Base-by-base conservation (phyloP, 1,140 invertebrate species). In the Drosophila bocki region DNA sequence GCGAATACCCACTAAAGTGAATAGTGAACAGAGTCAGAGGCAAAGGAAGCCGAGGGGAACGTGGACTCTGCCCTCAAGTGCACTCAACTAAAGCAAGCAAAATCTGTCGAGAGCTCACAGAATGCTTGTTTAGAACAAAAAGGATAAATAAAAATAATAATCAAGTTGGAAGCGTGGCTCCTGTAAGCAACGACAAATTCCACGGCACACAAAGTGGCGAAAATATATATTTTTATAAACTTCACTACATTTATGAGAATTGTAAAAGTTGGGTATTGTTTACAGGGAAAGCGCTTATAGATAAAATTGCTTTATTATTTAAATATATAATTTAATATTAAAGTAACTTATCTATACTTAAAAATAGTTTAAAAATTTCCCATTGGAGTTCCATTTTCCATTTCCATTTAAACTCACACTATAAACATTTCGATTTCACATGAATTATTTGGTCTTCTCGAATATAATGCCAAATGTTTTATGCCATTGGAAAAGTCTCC, bases 31-130 rank as follows among this genome's bases (percentile, higher is more conserved):
- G 26, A 35, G 41, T 13, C 8, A 39, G 22, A 8, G 57, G 11
- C 3, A 37, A 35, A 17, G 29, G 22, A 26, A 32, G 13, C 13
- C 11, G 41, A 33, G 15, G 13, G n/a, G 15, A 33, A 9, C 41
- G 32, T 19, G 33, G 61, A 63, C 35, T 26, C 59, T 54, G 51
- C 33, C 70, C 63, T 26, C 75, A 72, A 87, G 83, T 76, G 83
- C 70, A 71, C 76, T 82, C 58, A 48, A 71, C 64, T 68, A 69
- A 50, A 72, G 83, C 56, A 82, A 82, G 63, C 67, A 68, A 72
- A 79, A 72, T 69, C 79, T 80, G 67, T 76, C 35, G 50, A 86
- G 80, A 33, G 51, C 69, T 45, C 35, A 47, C 69, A 71, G 60
- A 85, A 79, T 75, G 54, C 64, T 64, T 82, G 57, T 62, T 86